Evolutionary conservation across 2,888 invertebrate genomes (phyloP).

Genomic region (Acanthoscelides obtectus): DNA sequence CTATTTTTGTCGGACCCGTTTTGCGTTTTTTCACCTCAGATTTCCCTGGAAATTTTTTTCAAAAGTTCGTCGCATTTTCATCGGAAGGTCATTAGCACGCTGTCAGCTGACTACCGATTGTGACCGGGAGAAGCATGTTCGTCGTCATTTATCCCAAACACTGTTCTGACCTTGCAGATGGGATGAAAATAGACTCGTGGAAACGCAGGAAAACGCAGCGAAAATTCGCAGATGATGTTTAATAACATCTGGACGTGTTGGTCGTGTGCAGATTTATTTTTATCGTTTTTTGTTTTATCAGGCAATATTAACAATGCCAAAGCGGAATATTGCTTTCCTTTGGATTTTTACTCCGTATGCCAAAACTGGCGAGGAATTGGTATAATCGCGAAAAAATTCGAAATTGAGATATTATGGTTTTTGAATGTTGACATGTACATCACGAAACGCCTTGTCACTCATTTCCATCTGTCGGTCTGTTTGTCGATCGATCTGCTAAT

Average conservation of each 20-base stretch:
- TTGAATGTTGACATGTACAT: no score
- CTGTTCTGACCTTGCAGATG: conserved; percentile 1
- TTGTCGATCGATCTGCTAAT: no score
- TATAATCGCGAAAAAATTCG: no score
- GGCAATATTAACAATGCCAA: neutral
- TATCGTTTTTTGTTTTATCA: neutral
- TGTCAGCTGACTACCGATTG: neutral
- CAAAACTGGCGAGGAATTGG: no score
- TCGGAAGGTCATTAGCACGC: neutral
- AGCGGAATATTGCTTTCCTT: neutral
- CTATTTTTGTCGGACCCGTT: no score
- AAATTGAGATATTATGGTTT: no score
- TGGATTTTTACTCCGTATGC: no score
- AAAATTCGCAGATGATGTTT: neutral
- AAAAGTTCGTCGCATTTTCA: neutral
- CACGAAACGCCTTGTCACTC: no score
- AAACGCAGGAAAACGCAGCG: neutral
- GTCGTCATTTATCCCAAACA: neutral
- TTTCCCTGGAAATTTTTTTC: neutral
- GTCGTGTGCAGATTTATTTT: neutral
- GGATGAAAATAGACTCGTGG: conserved; percentile 1
- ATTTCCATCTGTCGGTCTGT: no score
- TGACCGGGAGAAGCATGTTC: neutral
- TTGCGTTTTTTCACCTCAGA: neutral
- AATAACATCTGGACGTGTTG: neutral